Evolutionary conservation across 1,140 invertebrate genomes (phyloP).

Genomic region (Cardiocondyla obscurior): DNA sequence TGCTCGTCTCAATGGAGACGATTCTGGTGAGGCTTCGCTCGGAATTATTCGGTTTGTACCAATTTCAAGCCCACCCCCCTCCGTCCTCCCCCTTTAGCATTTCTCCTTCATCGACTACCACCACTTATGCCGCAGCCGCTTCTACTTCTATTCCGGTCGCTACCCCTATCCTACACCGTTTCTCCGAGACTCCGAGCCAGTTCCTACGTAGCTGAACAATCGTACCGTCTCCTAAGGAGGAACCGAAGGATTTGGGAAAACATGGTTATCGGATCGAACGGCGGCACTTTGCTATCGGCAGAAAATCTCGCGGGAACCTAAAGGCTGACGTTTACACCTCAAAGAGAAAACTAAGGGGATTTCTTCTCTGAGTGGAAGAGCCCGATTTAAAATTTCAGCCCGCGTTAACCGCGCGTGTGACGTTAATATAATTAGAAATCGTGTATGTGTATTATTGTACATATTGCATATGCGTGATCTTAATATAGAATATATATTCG

Average conservation of each 20-base stretch:
- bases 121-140: slow-evolving; percentile 29
- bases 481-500: not conserved
- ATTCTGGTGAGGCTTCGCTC: slow-evolving; percentile 60
- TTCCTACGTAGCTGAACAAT: slow-evolving; percentile 56
- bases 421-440: not conserved
- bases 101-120: slow-evolving; percentile 25
- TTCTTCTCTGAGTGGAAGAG: not conserved
- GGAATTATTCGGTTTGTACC: slow-evolving; percentile 73
- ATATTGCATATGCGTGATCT: not conserved
- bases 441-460: not conserved
- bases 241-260: slow-evolving; percentile 57
- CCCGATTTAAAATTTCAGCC: slow-evolving; percentile 15
- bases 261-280: slow-evolving; percentile 59
- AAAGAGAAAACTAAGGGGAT: slow-evolving; percentile 37
- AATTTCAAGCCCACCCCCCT: slow-evolving; percentile 71
- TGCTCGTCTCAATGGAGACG: slow-evolving; percentile 55
- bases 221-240: slow-evolving; percentile 32
- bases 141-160: not conserved
- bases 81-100: slow-evolving; percentile 42
- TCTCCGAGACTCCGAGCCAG: slow-evolving; percentile 22
- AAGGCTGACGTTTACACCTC: slow-evolving; percentile 29
- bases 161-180: not conserved
- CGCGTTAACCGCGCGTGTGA: not conserved
- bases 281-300: slow-evolving; percentile 46
- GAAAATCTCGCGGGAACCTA: slow-evolving; percentile 45